A percentile compares a stretch with the other conserved stretches of the same genome.
phyloP scores from a whole-genome alignment of 2,888 invertebrate genomes.

The Aleiodes leptofemur region DNA sequence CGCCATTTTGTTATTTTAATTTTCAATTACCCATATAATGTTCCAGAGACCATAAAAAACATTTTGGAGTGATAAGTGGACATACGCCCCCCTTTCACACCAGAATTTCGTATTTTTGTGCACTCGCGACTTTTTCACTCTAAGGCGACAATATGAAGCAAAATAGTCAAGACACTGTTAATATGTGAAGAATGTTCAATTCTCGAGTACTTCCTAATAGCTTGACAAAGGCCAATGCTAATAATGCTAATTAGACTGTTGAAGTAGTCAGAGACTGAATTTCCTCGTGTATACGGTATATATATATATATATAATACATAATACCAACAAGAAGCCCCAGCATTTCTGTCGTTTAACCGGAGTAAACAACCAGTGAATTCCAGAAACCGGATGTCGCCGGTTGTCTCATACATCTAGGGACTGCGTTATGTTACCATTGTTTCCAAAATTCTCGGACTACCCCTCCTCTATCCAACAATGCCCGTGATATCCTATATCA shows the following conservation, averaged over 20 bases:
- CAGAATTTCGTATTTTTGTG: too few species aligned
- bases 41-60: too few species aligned
- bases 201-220: constrained; percentile 10
- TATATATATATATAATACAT: neutral
- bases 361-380: constrained; percentile 28
- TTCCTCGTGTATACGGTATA: neutral
- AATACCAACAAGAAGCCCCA: constrained; percentile 13
- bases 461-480: constrained; percentile 56
- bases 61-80: too few species aligned
- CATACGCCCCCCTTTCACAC: too few species aligned
- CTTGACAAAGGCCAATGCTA: constrained; percentile 12
- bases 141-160: too few species aligned
- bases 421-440: constrained; percentile 57
- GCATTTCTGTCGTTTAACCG: constrained; percentile 34
- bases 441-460: constrained; percentile 56
- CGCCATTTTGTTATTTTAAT: too few species aligned
- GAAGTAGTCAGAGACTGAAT: neutral
- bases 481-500: constrained; percentile 60
- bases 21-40: too few species aligned
- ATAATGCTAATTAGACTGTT: constrained; percentile 22
- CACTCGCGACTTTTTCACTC: too few species aligned
- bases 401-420: constrained; percentile 57
- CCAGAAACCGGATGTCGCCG: constrained; percentile 38
- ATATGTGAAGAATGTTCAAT: neutral
- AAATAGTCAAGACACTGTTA: too few species aligned